Percentiles rank a stretch among this genome's conserved stretches.
Evolutionary conservation across 2,888 invertebrate species (phyloP).

Genomic region (Ellobium chinense): DNA sequence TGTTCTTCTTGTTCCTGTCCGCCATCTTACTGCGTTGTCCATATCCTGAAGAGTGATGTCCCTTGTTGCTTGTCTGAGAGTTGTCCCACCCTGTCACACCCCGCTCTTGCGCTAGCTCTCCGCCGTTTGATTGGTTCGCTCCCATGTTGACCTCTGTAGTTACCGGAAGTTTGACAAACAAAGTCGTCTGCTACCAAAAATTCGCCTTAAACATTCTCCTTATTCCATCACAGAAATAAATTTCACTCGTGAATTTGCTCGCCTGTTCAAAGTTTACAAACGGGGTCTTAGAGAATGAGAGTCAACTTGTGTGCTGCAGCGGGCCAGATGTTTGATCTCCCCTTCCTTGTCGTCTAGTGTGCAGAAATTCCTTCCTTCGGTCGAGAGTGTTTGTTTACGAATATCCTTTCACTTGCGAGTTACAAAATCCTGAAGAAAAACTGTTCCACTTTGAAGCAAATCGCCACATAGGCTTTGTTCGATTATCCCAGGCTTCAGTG

Average conservation of each 20-base stretch:
- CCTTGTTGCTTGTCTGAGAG: background rate
- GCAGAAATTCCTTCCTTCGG: too few relatives aligned
- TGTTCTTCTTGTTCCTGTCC: background rate
- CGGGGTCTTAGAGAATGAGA: too few relatives aligned
- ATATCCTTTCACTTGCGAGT: too few relatives aligned
- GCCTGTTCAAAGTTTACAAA: background rate
- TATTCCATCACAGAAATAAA: too few relatives aligned
- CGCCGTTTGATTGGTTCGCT: conserved; percentile 8
- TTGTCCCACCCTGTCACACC: background rate
- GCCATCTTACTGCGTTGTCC: background rate
- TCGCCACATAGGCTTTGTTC: background rate
- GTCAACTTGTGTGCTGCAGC: too few relatives aligned
- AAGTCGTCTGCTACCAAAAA: background rate
- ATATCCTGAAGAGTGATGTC: background rate
- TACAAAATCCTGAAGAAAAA: too few relatives aligned
- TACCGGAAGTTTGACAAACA: background rate
- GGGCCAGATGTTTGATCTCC: too few relatives aligned
- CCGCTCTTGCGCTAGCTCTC: background rate
- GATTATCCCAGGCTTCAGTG: too few relatives aligned
- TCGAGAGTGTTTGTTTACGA: too few relatives aligned
- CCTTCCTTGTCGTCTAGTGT: too few relatives aligned
- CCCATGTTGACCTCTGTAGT: background rate
- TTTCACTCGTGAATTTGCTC: background rate
- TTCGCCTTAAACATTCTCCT: background rate
- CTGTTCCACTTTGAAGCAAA: background rate